phyloP scores from a whole-genome alignment of 2,797 vertebrate species.

The Heterohyrax brucei region DNA sequence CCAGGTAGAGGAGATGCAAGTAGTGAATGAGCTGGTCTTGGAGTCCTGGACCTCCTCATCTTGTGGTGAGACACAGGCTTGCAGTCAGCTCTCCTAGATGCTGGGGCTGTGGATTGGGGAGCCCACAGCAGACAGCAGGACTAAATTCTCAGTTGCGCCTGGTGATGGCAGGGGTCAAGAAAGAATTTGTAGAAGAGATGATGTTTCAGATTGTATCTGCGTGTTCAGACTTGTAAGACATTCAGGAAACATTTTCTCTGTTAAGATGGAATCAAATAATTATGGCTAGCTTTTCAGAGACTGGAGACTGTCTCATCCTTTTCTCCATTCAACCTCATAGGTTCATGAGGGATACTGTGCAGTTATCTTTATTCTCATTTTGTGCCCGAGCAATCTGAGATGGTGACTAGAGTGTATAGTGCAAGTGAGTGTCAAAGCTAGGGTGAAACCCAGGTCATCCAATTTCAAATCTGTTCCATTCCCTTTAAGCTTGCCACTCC shows the following conservation, averaged over 20 bases:
- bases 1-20: background rate
- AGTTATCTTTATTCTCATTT: background rate
- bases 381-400: background rate
- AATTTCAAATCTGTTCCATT: background rate
- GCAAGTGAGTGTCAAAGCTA: background rate
- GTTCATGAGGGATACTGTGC: background rate
- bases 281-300: background rate
- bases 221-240: slow-evolving; percentile 15
- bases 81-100: background rate
- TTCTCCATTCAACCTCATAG: background rate
- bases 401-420: background rate
- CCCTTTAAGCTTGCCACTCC: background rate
- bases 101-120: background rate
- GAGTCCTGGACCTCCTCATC: background rate
- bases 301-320: background rate
- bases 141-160: background rate
- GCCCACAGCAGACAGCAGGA: too few relatives aligned
- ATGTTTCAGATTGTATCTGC: background rate
- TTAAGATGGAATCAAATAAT: slow-evolving; percentile 36
- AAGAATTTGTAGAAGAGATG: background rate
- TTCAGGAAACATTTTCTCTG: slow-evolving; percentile 32
- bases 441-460: background rate
- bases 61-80: background rate
- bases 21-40: background rate
- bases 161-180: background rate